Conservation (phyloP, 2,113 vertebrate genomes). For the Pygoscelis adeliae region DNA sequence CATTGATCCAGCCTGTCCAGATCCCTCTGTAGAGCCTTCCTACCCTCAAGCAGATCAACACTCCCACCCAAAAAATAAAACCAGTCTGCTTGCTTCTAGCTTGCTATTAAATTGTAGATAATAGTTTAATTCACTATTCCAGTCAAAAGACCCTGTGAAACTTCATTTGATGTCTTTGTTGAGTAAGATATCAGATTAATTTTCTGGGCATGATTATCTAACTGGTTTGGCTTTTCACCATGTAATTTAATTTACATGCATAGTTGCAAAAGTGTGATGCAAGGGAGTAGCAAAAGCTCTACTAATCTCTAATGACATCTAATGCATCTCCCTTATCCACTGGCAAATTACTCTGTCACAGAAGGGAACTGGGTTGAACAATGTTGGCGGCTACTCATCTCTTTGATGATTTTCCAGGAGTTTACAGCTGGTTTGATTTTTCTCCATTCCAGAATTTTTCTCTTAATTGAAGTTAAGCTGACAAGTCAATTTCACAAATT, state of each 20-base stretch:
- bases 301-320: slow-evolving; percentile 18
- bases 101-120: not conserved
- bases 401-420: slow-evolving; percentile 49
- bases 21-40: too few species aligned
- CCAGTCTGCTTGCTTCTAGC: not conserved
- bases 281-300: slow-evolving; percentile 3
- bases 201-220: not conserved
- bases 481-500: not conserved
- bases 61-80: not conserved
- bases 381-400: not conserved
- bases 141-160: not conserved
- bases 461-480: not conserved
- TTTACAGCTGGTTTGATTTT: slow-evolving; percentile 32
- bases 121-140: not conserved
- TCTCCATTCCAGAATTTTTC: slow-evolving; percentile 12
- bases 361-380: not conserved
- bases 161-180: not conserved
- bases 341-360: slow-evolving; percentile 12
- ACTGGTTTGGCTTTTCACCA: slow-evolving; percentile 7
- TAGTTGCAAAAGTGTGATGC: not conserved
- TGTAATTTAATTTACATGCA: not conserved
- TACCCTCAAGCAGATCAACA: too few species aligned
- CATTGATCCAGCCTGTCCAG: too few species aligned
- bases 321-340: not conserved
- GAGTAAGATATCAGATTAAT: not conserved